Percentiles rank a stretch among this genome's conserved stretches.
These are phyloP conservation scores for Babylonia areolata DNA, from an alignment of 1,140 invertebrate species.

Conservation along the genomic window DNA sequence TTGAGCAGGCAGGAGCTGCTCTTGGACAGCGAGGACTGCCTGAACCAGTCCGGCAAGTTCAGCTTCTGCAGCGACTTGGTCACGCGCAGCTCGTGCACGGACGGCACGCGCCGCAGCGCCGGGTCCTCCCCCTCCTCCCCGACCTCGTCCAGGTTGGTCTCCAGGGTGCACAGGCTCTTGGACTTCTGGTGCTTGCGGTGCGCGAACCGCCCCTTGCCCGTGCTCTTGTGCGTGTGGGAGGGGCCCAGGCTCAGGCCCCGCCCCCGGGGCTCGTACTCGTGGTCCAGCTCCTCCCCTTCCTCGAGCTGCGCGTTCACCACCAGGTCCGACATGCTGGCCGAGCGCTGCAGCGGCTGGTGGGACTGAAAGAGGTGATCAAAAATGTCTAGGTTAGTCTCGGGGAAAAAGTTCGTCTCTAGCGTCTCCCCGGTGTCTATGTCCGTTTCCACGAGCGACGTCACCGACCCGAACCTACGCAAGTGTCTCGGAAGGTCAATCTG, in stretches of 20 bases:
- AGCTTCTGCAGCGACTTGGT: slow-evolving; percentile 93
- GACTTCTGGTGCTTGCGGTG: slow-evolving; percentile 66
- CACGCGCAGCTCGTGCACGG: slow-evolving; percentile 92
- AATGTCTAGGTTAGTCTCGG: slow-evolving; percentile 62
- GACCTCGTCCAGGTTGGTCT: slow-evolving; percentile 69
- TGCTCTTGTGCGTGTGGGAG: slow-evolving; percentile 37
- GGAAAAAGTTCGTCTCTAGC: slow-evolving; percentile 51
- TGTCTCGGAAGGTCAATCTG: slow-evolving; percentile 49
- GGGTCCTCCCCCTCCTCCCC: slow-evolving; percentile 59
- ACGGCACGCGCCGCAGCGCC: slow-evolving; percentile 82
- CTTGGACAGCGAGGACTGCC: slow-evolving; percentile 81
- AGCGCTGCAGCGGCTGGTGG: slow-evolving; percentile 58
- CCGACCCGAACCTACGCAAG: slow-evolving; percentile 58
- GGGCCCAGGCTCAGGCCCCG: neutral
- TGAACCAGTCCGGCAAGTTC: slow-evolving; percentile 96
- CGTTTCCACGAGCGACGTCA: slow-evolving; percentile 65
- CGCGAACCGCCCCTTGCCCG: slow-evolving; percentile 63
- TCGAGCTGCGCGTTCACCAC: slow-evolving; percentile 16
- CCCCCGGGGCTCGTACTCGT: slow-evolving; percentile 32
- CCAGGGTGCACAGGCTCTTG: slow-evolving; percentile 70
- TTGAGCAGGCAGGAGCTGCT: slow-evolving; percentile 64
- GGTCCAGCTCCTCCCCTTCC: slow-evolving; percentile 28
- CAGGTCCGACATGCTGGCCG: slow-evolving; percentile 71
- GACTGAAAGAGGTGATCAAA: slow-evolving; percentile 66
- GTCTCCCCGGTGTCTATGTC: slow-evolving; percentile 63